A percentile compares a stretch with the other conserved stretches of the same genome.
Conservation (phyloP, 2,113 vertebrate species). For the Rhodinocichla rosea region DNA sequence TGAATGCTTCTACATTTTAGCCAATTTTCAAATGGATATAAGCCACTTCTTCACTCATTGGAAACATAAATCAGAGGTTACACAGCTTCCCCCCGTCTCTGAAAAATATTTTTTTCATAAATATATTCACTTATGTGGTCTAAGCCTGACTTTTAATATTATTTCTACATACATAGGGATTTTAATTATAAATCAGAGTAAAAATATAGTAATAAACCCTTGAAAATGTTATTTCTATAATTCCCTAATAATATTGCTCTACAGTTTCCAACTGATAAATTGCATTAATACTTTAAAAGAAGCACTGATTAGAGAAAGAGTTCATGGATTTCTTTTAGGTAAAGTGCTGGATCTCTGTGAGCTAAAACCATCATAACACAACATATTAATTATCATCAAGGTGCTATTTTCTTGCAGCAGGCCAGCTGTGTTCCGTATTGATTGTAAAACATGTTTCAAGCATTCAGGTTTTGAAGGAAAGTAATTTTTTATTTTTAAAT, state of each 20-base stretch:
- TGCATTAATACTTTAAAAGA: slow-evolving; percentile 36
- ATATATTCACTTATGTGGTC: not conserved
- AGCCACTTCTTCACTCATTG: not conserved
- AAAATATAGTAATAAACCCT: not conserved
- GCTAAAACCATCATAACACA: not conserved
- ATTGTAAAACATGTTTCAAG: not conserved
- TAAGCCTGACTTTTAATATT: slow-evolving; percentile 2
- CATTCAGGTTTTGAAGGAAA: not conserved
- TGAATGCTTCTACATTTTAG: rapidly evolving
- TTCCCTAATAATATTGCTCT: slow-evolving; percentile 37
- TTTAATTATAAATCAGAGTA: slow-evolving; percentile 1
- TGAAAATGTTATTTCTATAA: slow-evolving; percentile 52
- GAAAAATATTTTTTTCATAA: not conserved
- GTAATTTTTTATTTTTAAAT: not conserved
- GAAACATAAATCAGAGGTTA: not conserved
- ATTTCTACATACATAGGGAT: not conserved
- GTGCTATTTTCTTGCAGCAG: not conserved
- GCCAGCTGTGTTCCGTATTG: not conserved
- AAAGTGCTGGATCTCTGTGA: not conserved
- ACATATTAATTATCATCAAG: not conserved
- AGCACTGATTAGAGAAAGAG: slow-evolving; percentile 2
- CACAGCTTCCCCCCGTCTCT: not conserved
- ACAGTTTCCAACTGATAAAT: slow-evolving; percentile 44
- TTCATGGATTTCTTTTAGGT: not conserved
- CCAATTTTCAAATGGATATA: not conserved